Conservation (phyloP, 2,113 vertebrate species). For the Chaenocephalus aceratus region DNA sequence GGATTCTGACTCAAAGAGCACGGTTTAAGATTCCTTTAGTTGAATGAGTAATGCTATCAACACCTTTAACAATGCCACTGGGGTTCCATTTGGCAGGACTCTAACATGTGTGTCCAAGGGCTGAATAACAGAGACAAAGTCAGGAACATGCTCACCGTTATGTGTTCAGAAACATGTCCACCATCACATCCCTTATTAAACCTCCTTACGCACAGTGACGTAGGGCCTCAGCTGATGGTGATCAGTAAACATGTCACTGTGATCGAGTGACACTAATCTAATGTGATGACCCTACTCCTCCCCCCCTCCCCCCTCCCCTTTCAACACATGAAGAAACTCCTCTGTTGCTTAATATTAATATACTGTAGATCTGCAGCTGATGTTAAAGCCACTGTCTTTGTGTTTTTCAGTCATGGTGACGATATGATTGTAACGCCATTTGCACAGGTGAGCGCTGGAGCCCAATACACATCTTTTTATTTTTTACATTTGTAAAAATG, state of each 20-base stretch:
- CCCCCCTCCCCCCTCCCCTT: constrained; percentile 17
- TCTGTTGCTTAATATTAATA: constrained; percentile 28
- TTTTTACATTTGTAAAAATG: not conserved
- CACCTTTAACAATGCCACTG: constrained; percentile 6
- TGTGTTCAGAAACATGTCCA: not conserved
- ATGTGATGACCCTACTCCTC: constrained; percentile 15
- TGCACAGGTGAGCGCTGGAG: constrained; percentile 92
- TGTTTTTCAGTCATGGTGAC: constrained; percentile 94
- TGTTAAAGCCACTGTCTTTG: constrained; percentile 23
- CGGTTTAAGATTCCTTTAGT: constrained; percentile 16
- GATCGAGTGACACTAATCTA: constrained; percentile 42
- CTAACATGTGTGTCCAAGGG: not conserved
- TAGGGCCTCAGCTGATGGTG: constrained; percentile 34
- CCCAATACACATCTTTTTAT: not conserved
- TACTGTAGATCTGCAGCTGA: constrained; percentile 13
- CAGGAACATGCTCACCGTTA: not conserved
- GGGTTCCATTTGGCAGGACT: constrained; percentile 1
- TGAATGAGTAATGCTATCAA: not conserved
- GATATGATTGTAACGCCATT: constrained; percentile 99
- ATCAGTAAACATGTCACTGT: constrained; percentile 40
- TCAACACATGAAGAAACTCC: constrained; percentile 1
- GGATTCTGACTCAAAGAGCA: constrained; percentile 14
- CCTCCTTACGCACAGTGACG: not conserved
- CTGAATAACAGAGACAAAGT: not conserved
- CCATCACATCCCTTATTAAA: constrained; percentile 3